Evolutionary conservation across 2,888 invertebrate genomes (phyloP), one percentile per base, ranked within the genome.

Genomic region (Pterostichus madidus): DNA sequence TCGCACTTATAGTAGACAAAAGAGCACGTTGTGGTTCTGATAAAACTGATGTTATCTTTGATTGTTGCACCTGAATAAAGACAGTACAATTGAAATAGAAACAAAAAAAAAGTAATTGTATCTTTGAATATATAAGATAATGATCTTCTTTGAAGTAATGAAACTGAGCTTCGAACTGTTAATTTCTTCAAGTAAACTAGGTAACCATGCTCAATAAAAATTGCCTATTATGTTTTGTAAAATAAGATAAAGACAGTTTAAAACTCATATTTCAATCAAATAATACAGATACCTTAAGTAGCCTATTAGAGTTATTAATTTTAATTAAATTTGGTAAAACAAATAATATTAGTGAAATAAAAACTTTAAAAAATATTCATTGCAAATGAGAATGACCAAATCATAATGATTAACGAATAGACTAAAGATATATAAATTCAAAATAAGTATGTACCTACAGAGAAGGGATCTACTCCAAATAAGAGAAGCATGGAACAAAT

Each of bases 1-100:
- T 98, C 17, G 95, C 94, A 80, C 95, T 95, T 88, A 99, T 98
- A 79, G 98, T 98, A 76, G 97, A 94, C 52, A 98, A 91, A 85
- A 99, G 91, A 4, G 98, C 99, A 83, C 97, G 93, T 90, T 99
- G 99, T 39, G 99, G 97, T 90, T 97, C 97, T 80, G 96, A 94
- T 87, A 97, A 91, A 56, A 98, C 94, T 59, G 96, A 95, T 81
- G 97, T 96, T 86, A 98, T 95, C 87, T 95, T 95, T 1, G 96
- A 94, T 88, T 96, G 95, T 88, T 97, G 96, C 56, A 95, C 93
- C 93, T 95, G 35, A 5, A 77, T 49, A 52, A 8, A 17, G n/a
- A 64, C 39, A 73, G 44, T 24, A 49, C 17, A 35, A 32, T 13
- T 35, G 35, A 64, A 64, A 13, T 13, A 64, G 7, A 35, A 64